These are phyloP conservation scores for Dermochelys coriacea DNA, from an alignment of 2,797 vertebrate species.

Conservation along the genomic window DNA sequence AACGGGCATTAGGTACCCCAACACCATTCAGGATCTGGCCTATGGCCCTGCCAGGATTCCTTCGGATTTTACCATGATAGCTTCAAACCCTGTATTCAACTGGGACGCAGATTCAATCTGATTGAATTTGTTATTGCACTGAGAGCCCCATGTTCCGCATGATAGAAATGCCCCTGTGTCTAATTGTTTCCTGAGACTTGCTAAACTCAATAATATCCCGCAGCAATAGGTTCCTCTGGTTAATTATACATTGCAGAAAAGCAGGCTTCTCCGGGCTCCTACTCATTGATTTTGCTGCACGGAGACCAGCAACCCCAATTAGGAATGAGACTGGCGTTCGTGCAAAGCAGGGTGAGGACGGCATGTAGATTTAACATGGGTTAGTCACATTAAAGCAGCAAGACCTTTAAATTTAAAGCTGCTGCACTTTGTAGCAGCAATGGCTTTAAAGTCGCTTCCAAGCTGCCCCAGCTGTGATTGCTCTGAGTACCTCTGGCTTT, in stretches of 20 bases:
- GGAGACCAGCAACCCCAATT: background rate
- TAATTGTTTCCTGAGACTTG: background rate
- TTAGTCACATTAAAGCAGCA: background rate
- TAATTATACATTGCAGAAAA: background rate
- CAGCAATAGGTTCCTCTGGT: background rate
- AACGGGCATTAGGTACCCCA: background rate
- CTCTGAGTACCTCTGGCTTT: background rate
- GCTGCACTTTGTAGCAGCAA: background rate
- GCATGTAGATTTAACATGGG: background rate
- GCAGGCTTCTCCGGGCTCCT: background rate
- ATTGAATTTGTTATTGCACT: background rate
- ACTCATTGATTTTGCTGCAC: background rate
- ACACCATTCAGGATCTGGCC: background rate
- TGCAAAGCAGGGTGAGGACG: background rate
- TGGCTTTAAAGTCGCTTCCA: background rate
- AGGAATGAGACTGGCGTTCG: background rate
- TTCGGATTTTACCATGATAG: background rate
- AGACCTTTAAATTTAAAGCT: background rate
- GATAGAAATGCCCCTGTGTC: background rate
- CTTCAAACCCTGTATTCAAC: background rate
- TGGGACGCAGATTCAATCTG: background rate
- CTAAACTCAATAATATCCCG: background rate
- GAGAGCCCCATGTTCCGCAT: accelerated
- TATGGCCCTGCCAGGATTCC: background rate
- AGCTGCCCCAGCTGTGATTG: background rate